A percentile compares a stretch with the other conserved stretches of the same genome.
Conservation (phyloP, 1,140 invertebrate species). For the Drosophila lacteicornis region DNA sequence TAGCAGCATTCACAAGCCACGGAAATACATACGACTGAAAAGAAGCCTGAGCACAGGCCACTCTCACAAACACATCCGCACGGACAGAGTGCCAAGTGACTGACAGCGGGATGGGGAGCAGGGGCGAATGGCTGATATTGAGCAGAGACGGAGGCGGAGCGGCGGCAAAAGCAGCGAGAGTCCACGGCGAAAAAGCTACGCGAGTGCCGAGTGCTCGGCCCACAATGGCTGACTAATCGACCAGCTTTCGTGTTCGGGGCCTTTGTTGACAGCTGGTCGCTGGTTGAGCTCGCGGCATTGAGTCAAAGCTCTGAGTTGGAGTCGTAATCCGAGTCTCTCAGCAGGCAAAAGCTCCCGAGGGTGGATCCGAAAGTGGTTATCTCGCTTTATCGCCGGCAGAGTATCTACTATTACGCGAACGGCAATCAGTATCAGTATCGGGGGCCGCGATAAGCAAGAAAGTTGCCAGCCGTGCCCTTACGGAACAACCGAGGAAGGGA, state of each 20-base stretch:
- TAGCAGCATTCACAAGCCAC: conserved; percentile 41
- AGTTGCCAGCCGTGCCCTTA: conserved; percentile 9
- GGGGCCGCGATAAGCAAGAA: conserved; percentile 10
- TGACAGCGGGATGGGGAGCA: background rate
- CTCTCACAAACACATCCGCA: conserved; percentile 15
- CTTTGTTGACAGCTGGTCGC: conserved; percentile 35
- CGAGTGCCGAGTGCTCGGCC: conserved; percentile 14
- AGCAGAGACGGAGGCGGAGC: background rate
- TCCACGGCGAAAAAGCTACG: conserved; percentile 19
- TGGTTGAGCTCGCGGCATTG: conserved; percentile 8
- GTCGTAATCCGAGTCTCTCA: background rate
- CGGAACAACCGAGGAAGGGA: background rate
- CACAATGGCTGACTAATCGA: conserved; percentile 51
- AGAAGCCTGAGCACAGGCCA: conserved; percentile 25
- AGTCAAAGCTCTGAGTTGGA: conserved; percentile 28
- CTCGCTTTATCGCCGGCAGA: conserved; percentile 6
- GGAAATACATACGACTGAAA: conserved; percentile 35
- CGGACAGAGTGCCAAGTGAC: background rate
- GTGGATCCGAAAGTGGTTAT: conserved; percentile 3
- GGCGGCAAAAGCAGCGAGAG: conserved; percentile 1
- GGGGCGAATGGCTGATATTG: background rate
- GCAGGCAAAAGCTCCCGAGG: conserved; percentile 35
- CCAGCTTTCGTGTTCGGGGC: conserved; percentile 37
- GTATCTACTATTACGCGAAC: conserved; percentile 30
- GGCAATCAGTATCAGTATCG: background rate